A percentile compares a stretch with the other conserved stretches of the same genome.
These are phyloP conservation scores for Catharus minimus DNA, from an alignment of 2,113 vertebrate genomes.

Conservation along the genomic window DNA sequence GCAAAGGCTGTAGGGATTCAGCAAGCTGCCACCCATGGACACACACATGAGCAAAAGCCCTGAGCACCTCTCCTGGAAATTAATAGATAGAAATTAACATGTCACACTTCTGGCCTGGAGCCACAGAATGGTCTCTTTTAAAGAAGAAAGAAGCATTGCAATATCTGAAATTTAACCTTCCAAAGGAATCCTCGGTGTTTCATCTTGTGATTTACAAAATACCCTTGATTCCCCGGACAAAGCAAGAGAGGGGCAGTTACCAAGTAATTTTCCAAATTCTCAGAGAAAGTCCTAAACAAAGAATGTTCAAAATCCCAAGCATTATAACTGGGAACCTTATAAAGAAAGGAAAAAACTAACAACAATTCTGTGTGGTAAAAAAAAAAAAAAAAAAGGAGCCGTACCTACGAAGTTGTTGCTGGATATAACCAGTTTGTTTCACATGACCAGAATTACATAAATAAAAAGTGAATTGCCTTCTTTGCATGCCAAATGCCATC, in stretches of 20 bases:
- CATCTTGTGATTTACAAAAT: background rate
- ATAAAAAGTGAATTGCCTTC: background rate
- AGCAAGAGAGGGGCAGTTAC: conserved; percentile 7
- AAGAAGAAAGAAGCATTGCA: background rate
- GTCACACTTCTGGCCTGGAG: background rate
- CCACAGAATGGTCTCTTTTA: background rate
- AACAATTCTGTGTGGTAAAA: background rate
- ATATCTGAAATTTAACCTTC: background rate
- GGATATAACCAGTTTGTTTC: background rate
- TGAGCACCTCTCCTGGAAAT: background rate
- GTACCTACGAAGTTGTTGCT: background rate
- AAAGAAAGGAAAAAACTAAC: background rate
- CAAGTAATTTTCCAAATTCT: conserved; percentile 13
- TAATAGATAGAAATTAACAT: background rate
- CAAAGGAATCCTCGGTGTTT: background rate
- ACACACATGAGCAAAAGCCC: background rate
- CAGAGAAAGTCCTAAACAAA: conserved; percentile 21
- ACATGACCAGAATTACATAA: background rate
- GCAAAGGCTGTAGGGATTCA: background rate
- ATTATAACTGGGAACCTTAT: background rate
- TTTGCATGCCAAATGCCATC: background rate
- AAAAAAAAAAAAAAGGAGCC: background rate
- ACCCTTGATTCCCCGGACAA: background rate
- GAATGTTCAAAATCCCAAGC: conserved; percentile 2
- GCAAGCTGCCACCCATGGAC: background rate